Evolutionary conservation across 1,140 invertebrate genomes (phyloP).

Genomic region (Sogatella furcifera): DNA sequence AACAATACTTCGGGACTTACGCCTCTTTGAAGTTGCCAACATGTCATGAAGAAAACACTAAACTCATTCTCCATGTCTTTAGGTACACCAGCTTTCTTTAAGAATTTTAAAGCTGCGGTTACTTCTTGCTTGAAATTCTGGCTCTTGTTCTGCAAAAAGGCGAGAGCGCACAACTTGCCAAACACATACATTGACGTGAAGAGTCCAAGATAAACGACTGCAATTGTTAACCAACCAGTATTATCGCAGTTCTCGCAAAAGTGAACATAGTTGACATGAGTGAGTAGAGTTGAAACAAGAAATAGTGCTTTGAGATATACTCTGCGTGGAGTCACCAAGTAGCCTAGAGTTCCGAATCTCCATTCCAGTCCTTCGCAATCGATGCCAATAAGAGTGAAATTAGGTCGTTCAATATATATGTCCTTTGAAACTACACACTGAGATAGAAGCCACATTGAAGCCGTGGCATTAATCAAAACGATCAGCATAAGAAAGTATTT

Average conservation of each 20-base stretch:
- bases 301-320: background rate
- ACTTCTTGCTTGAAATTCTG: background rate
- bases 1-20: background rate
- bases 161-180: background rate
- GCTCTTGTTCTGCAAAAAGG: background rate
- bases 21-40: background rate
- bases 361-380: background rate
- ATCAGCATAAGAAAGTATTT: background rate
- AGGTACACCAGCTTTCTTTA: background rate
- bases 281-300: background rate
- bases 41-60: background rate
- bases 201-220: background rate
- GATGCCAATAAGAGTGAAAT: background rate
- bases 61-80: background rate
- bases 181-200: background rate
- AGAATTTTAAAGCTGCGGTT: background rate
- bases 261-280: background rate
- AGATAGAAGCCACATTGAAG: background rate
- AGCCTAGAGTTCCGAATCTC: background rate
- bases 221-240: background rate
- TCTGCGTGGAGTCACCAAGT: background rate
- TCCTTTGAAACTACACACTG: background rate
- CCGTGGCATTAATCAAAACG: background rate
- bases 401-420: background rate
- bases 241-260: background rate